These are phyloP conservation scores for Nemotelus pantherinus DNA, from an alignment of 2,888 invertebrate genomes.

Conservation along the genomic window DNA sequence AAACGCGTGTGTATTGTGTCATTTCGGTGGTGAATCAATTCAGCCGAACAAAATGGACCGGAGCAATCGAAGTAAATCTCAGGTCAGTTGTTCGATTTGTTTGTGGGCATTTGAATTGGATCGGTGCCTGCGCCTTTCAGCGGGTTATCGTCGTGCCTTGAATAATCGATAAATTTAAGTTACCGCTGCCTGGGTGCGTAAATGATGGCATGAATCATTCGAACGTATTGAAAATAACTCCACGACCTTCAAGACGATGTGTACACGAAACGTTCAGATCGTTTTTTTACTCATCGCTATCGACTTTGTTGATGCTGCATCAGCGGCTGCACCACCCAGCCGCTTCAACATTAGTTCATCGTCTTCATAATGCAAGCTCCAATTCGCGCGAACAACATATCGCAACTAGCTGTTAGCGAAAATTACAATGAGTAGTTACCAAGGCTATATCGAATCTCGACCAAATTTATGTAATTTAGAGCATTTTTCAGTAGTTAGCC, in stretches of 20 bases:
- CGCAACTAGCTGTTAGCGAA: slow-evolving; percentile 6
- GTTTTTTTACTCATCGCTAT: slow-evolving; percentile 13
- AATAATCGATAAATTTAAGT: slow-evolving; percentile 38
- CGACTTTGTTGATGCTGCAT: slow-evolving; percentile 7
- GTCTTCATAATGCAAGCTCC: slow-evolving; percentile 10
- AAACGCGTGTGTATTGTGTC: too few relatives aligned
- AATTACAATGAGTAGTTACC: neutral
- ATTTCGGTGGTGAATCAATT: neutral
- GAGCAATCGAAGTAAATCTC: slow-evolving; percentile 44
- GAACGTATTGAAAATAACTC: slow-evolving; percentile 18
- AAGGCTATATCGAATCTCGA: slow-evolving; percentile 14
- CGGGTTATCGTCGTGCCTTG: neutral
- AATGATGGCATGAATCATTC: slow-evolving; percentile 24
- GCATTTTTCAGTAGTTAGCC: too few relatives aligned
- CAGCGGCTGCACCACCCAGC: neutral
- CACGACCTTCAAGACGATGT: slow-evolving; percentile 30
- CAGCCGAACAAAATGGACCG: slow-evolving; percentile 42
- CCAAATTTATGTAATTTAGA: neutral
- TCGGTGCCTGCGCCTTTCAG: neutral
- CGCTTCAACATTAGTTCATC: slow-evolving; percentile 5
- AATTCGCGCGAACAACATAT: slow-evolving; percentile 23
- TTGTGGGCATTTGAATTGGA: slow-evolving; percentile 1
- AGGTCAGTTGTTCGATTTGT: slow-evolving; percentile 37
- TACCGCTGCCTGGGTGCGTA: slow-evolving; percentile 11
- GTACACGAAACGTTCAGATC: slow-evolving; percentile 2